Evolutionary conservation across 2,113 vertebrate genomes (phyloP), one percentile per base, ranked within the genome.

Genomic region (Rhombomys opimus): DNA sequence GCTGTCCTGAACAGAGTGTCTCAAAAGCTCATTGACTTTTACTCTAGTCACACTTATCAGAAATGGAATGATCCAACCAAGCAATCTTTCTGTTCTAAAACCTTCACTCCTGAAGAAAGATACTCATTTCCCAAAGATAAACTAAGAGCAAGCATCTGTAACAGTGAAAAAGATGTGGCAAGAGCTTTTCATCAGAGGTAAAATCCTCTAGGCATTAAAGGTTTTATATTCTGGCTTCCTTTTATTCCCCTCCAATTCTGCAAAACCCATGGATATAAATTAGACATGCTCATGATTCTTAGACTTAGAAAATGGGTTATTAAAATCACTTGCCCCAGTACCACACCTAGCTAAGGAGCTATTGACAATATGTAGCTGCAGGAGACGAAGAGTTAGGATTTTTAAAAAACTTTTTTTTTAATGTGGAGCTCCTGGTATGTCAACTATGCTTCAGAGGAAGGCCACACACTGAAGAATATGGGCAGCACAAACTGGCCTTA

Each of bases 11-110:
- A 78, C 3, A 50, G 20, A 10, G 15, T 35, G 30, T 61, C 50
- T n/a, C 59, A n/a, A 14, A 35, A 91, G 41, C 63, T 76, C 75
- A n/a, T 52, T 90, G 38, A 87, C 75, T 93, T 97, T 89, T 38
- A 73, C 9, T 20, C 20, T 15, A 73, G 22, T 63, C 68, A 65
- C 5, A 61, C 20, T 38, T 86, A 59, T 52, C 2, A 38, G 57
- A 72, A 94, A 87, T 90, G n/a, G 59, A 90, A 7, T 20, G 18
- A 72, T n/a, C 20, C 30, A 70, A 14, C 14, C 30, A 6, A 93
- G 14, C 2, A 89, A 5, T 57, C 12, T 80, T n/a, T 91, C 30
- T 67, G 25, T 67, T 91, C 50, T 88, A 41, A 93, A 38, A 88
- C 35, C 63, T 87, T n/a, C 46, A 76, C 14, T 94, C 20, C 17